These are phyloP conservation scores for Potamarius usumacintae DNA, from an alignment of 2,113 vertebrate genomes.

Conservation along the genomic window DNA sequence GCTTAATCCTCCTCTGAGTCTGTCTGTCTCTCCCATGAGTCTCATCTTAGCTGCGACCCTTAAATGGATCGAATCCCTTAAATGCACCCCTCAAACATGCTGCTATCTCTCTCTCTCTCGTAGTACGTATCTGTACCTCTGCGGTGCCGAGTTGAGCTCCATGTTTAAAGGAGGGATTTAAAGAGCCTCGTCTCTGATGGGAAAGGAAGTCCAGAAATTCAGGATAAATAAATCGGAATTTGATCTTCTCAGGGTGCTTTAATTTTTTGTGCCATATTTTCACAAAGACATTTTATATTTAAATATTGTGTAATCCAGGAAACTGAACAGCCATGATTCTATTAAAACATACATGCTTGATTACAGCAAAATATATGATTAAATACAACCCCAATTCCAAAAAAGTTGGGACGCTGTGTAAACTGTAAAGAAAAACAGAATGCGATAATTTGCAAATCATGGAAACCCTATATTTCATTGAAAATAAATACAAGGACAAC, in stretches of 20 bases:
- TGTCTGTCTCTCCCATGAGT: constrained; percentile 32
- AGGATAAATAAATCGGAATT: neutral
- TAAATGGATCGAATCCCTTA: constrained; percentile 22
- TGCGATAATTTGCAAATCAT: no score
- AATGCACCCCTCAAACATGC: constrained; percentile 29
- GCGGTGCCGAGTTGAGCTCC: constrained; percentile 10
- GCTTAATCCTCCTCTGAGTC: constrained; percentile 11
- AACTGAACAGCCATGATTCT: neutral
- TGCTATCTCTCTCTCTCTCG: constrained; percentile 28
- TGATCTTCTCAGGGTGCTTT: neutral
- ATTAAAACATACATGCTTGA: neutral
- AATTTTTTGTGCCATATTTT: neutral
- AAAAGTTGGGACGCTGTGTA: no score
- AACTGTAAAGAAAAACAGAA: no score
- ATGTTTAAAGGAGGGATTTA: constrained; percentile 24
- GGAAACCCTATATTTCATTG: no score
- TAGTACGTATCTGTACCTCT: constrained; percentile 3
- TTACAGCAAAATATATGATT: neutral
- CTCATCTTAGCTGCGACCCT: neutral
- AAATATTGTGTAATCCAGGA: neutral
- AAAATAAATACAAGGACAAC: no score
- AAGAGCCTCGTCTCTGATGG: neutral
- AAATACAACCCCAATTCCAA: no score
- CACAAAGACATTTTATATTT: neutral
- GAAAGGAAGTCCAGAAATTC: neutral